Evolutionary conservation across 2,113 vertebrate genomes (phyloP).

Genomic region (Serinus canaria): DNA sequence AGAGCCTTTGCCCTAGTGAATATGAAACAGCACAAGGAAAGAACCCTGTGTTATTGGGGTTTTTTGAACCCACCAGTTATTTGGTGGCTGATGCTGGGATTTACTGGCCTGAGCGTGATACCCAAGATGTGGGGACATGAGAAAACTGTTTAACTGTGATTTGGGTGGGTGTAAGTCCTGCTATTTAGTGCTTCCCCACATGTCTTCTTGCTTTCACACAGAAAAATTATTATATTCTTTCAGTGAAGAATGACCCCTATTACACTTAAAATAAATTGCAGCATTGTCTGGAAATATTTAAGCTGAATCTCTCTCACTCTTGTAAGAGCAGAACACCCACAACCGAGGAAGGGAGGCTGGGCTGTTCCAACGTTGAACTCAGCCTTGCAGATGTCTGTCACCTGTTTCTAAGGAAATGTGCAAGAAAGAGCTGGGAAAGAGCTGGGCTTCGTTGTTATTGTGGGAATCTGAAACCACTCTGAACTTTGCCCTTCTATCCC

Average conservation of each 20-base stretch:
- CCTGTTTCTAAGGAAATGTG: conserved; percentile 66
- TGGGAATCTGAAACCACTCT: conserved; percentile 59
- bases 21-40: not conserved
- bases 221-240: conserved; percentile 31
- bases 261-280: conserved; percentile 40
- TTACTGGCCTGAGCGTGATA: not conserved
- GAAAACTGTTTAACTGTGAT: not conserved
- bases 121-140: not conserved
- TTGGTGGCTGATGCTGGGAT: not conserved
- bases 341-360: conserved; percentile 36
- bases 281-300: conserved; percentile 62
- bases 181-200: not conserved
- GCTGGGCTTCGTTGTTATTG: conserved; percentile 44
- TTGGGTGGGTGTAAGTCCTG: not conserved
- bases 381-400: conserved; percentile 64
- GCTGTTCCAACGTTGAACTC: conserved; percentile 38
- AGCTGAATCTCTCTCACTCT: conserved; percentile 32
- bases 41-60: not conserved
- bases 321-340: conserved; percentile 55
- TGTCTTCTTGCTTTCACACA: conserved; percentile 11
- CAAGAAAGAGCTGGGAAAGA: conserved; percentile 57
- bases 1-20: not conserved
- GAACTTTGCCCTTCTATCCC: conserved; percentile 48
- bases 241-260: conserved; percentile 46
- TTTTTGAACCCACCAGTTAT: no score